Evolutionary conservation across 2,113 vertebrate genomes (phyloP).

Genomic region (Jacana jacana): DNA sequence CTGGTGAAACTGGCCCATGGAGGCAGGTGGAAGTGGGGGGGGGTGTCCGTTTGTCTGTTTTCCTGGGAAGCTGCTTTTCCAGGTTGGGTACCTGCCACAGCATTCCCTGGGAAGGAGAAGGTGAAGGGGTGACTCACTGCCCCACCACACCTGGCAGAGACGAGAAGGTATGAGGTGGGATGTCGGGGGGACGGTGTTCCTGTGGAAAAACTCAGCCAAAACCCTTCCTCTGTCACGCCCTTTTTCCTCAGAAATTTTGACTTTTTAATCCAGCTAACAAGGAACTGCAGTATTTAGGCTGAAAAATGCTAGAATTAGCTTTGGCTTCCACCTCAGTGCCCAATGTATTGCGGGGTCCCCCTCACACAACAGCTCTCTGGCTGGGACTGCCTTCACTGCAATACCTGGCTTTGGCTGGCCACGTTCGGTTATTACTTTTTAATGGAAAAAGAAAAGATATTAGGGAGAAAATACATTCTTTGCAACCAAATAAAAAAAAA

Average conservation of each 20-base stretch:
- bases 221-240: neutral
- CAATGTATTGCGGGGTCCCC: neutral
- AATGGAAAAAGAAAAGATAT: neutral
- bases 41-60: neutral
- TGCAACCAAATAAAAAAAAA: neutral
- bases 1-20: neutral
- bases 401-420: neutral
- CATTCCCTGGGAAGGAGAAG: neutral
- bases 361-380: neutral
- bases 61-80: neutral
- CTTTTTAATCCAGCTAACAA: neutral
- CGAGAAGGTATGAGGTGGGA: neutral
- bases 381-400: neutral
- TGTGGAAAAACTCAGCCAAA: neutral
- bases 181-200: neutral
- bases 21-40: neutral
- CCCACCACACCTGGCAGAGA: rapidly evolving
- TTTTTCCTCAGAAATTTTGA: neutral
- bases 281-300: neutral
- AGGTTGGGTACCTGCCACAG: neutral
- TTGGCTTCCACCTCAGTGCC: neutral
- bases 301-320: neutral
- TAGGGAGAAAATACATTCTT: neutral
- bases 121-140: neutral
- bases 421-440: neutral